A percentile compares a stretch with the other conserved stretches of the same genome.
Evolutionary conservation across 64 coral and sea anemone genomes (phyloP).

Genomic region (Pocillopora verrucosa): DNA sequence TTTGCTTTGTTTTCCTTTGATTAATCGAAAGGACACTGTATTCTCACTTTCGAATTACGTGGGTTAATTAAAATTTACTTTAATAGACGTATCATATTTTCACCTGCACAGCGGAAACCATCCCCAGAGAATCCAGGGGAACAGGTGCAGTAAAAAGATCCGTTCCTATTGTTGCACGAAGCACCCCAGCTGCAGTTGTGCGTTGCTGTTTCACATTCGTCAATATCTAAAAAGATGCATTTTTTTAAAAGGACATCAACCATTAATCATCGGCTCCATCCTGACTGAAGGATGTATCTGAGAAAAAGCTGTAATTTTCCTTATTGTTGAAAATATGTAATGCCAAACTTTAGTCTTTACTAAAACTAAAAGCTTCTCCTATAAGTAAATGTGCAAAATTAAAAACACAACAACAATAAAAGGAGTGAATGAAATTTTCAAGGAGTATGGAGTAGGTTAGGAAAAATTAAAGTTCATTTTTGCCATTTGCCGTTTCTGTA

Average conservation of each 20-base stretch:
- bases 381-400: not conserved
- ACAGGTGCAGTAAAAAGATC: conserved; percentile 16
- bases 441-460: too few species aligned
- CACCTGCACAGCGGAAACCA: conserved; percentile 33
- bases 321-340: too few species aligned
- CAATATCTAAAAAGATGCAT: not conserved
- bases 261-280: not conserved
- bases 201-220: conserved; percentile 26
- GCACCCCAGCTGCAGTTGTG: conserved; percentile 47
- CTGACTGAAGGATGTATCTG: not conserved
- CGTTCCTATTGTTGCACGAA: conserved; percentile 16
- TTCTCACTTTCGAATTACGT: too few species aligned
- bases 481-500: too few species aligned
- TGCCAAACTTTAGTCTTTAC: too few species aligned
- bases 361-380: too few species aligned
- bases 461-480: too few species aligned
- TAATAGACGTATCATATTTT: not conserved
- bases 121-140: conserved; percentile 24
- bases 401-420: too few species aligned
- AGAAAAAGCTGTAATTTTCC: not conserved
- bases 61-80: not conserved
- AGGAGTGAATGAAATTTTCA: too few species aligned
- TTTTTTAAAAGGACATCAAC: not conserved
- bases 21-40: too few species aligned
- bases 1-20: too few species aligned